A percentile compares a stretch with the other conserved stretches of the same genome.
Conservation (phyloP, 2,797 vertebrate genomes). For the Hoplostethus mediterraneus region DNA sequence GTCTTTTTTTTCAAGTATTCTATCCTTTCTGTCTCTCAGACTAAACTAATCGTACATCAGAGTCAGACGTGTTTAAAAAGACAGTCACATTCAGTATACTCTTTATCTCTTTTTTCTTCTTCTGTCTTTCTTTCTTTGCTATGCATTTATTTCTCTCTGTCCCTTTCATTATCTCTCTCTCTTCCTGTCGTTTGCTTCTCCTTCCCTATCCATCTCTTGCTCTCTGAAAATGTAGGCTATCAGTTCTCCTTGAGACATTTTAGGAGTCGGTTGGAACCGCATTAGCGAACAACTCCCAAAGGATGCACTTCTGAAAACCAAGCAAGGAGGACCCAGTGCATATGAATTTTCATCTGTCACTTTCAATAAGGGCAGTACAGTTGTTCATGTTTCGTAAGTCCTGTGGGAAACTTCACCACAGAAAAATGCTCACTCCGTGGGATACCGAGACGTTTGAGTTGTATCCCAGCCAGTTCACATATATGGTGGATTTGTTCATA, state of each 20-base stretch:
- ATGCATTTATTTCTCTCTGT: background rate
- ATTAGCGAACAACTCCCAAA: conserved; percentile 51
- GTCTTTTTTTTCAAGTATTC: too few species aligned
- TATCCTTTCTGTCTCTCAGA: too few species aligned
- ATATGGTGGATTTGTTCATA: background rate
- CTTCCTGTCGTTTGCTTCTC: background rate
- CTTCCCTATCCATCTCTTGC: conserved; percentile 3
- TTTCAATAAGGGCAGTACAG: conserved; percentile 5
- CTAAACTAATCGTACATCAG: too few species aligned
- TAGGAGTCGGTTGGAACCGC: conserved; percentile 45
- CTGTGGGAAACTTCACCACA: conserved; percentile 25
- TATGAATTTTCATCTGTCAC: conserved; percentile 43
- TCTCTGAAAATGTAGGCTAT: conserved; percentile 61
- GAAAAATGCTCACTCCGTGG: conserved; percentile 22
- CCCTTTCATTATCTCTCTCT: background rate
- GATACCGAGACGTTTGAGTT: background rate
- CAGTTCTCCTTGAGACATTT: conserved; percentile 58
- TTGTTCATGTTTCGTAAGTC: conserved; percentile 16
- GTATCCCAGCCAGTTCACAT: background rate
- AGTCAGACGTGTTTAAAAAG: too few species aligned
- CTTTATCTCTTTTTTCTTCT: too few species aligned
- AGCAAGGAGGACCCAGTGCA: conserved; percentile 5
- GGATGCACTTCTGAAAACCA: conserved; percentile 49
- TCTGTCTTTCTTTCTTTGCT: background rate
- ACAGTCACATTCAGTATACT: too few species aligned